These are phyloP conservation scores for Phrynosoma blainvillii DNA, from an alignment of 2,113 vertebrate genomes.

Conservation along the genomic window DNA sequence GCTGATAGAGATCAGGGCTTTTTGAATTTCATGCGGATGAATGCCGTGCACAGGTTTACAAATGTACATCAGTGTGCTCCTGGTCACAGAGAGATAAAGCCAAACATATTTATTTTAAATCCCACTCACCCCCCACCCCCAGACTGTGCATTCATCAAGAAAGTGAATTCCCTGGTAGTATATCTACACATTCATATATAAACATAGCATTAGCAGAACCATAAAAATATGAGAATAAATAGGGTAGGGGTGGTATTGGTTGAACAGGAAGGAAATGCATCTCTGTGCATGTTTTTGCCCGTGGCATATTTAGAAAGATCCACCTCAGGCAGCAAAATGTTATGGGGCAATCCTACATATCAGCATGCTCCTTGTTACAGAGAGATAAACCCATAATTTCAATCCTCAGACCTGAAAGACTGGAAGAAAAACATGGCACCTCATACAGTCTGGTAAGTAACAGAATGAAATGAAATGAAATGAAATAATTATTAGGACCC, in stretches of 20 bases:
- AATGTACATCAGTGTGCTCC: background rate
- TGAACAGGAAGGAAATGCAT: background rate
- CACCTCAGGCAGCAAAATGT: background rate
- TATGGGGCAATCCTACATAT: background rate
- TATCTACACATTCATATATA: background rate
- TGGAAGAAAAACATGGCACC: background rate
- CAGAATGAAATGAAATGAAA: constrained; percentile 32
- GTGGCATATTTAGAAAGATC: background rate
- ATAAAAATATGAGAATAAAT: background rate
- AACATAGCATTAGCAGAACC: background rate
- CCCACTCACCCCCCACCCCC: too few species aligned
- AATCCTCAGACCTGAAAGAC: constrained; percentile 20
- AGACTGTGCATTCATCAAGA: background rate
- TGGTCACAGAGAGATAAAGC: background rate
- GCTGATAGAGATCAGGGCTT: constrained; percentile 18
- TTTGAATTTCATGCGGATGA: background rate
- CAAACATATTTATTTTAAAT: background rate
- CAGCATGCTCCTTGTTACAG: too few species aligned
- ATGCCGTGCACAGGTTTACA: background rate
- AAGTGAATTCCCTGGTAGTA: background rate
- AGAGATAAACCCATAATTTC: background rate
- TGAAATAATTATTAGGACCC: constrained; percentile 26
- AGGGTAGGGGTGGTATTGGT: background rate
- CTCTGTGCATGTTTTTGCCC: background rate
- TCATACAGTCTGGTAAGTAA: constrained; percentile 33